phyloP scores from a whole-genome alignment of 2,113 vertebrate species.

The Plecturocebus donacophilus region DNA sequence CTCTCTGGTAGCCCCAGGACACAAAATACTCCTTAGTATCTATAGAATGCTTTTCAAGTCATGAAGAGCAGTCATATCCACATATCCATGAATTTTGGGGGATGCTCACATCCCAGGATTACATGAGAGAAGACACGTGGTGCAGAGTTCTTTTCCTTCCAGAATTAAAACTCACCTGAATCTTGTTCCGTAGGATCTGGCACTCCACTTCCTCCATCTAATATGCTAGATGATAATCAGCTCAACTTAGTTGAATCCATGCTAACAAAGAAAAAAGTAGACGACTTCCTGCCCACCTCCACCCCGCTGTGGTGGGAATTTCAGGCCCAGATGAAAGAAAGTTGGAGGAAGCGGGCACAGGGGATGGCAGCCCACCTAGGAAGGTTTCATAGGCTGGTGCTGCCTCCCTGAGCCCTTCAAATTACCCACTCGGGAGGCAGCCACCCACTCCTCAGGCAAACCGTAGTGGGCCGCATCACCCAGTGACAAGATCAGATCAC shows the following conservation, averaged over 20 bases:
- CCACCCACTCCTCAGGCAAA: slow-evolving; percentile 11
- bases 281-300: not conserved
- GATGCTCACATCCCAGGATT: not conserved
- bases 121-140: not conserved
- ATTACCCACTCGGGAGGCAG: not conserved
- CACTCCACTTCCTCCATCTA: not conserved
- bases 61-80: not conserved
- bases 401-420: not conserved
- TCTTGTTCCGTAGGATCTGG: not conserved
- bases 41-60: slow-evolving; percentile 19
- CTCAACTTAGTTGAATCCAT: not conserved
- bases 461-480: rapidly evolving
- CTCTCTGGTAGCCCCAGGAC: not conserved
- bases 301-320: not conserved
- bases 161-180: slow-evolving; percentile 46
- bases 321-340: not conserved
- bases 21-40: not conserved
- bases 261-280: not conserved
- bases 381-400: not conserved
- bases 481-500: slow-evolving; percentile 52
- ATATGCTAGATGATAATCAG: not conserved
- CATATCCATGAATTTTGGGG: not conserved
- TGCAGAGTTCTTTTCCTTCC: not conserved
- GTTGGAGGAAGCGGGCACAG: too few relatives aligned
- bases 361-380: not conserved